A percentile compares a stretch with the other conserved stretches of the same genome.
Evolutionary conservation across 2,113 vertebrate species (phyloP).

Genomic region (Periophthalmus modestus): DNA sequence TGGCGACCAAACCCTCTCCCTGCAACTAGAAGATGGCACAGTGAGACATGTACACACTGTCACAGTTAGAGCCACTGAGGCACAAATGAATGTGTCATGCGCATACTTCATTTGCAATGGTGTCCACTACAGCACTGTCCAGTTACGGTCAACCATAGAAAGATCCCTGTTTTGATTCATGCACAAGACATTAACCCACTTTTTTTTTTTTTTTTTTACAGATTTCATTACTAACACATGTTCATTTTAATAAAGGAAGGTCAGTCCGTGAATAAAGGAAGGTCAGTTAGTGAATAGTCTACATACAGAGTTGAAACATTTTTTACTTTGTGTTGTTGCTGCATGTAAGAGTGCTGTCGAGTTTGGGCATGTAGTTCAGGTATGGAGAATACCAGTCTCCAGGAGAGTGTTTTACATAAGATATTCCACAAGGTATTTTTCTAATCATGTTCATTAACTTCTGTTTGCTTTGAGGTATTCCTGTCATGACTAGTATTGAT

Average conservation of each 20-base stretch:
- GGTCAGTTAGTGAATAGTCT: too few species aligned
- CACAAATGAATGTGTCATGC: slow-evolving; percentile 31
- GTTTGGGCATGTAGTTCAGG: slow-evolving; percentile 59
- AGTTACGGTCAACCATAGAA: slow-evolving; percentile 14
- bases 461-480: not conserved
- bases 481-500: not conserved
- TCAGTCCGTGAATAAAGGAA: not conserved
- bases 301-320: slow-evolving; percentile 4
- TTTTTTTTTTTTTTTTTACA: too few species aligned
- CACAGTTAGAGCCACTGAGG: slow-evolving; percentile 21
- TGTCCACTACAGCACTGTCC: slow-evolving; percentile 15
- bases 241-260: not conserved
- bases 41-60: slow-evolving; percentile 70
- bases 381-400: slow-evolving; percentile 53
- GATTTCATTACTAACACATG: not conserved
- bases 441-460: not conserved
- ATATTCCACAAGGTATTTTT: not conserved
- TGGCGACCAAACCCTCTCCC: slow-evolving; percentile 85
- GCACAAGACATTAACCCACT: not conserved
- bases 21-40: slow-evolving; percentile 89
- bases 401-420: slow-evolving; percentile 5
- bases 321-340: slow-evolving; percentile 26
- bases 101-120: slow-evolving; percentile 25
- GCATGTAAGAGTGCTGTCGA: slow-evolving; percentile 43
- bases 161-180: slow-evolving; percentile 24